A percentile compares a stretch with the other conserved stretches of the same genome.
phyloP scores from a whole-genome alignment of 2,797 vertebrate genomes.

The Muscicapa striata region DNA sequence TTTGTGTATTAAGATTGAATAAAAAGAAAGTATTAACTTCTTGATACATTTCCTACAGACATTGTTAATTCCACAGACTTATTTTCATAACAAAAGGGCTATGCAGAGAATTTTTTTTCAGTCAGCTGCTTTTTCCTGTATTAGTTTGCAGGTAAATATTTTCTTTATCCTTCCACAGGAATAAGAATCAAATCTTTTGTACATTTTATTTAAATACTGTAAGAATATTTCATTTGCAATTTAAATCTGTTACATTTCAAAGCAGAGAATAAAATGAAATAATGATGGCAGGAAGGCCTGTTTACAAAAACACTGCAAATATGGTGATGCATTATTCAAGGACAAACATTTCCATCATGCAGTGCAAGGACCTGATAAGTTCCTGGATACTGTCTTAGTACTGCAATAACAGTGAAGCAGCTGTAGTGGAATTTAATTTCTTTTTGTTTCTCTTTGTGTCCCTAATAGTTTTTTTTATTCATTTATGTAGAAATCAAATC shows the following conservation, averaged over 20 bases:
- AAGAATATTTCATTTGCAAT: constrained; percentile 8
- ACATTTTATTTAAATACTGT: neutral
- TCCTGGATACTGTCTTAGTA: neutral
- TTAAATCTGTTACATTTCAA: constrained; percentile 21
- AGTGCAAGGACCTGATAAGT: neutral
- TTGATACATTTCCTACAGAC: neutral
- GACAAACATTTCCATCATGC: neutral
- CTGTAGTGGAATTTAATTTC: neutral
- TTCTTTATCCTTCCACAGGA: neutral
- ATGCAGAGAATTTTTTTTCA: neutral
- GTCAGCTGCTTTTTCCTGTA: neutral
- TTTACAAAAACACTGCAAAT: neutral
- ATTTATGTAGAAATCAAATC: neutral
- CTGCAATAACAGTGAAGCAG: neutral
- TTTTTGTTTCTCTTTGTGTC: neutral
- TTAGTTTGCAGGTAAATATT: neutral
- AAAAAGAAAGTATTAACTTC: neutral
- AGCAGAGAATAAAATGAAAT: constrained; percentile 13
- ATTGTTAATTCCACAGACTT: neutral
- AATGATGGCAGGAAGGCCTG: neutral
- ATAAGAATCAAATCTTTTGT: neutral
- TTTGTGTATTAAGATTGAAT: neutral
- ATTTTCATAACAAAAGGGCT: constrained; percentile 14
- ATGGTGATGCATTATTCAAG: constrained; percentile 24
- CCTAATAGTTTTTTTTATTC: neutral